These are phyloP conservation scores for Zosterops lateralis DNA, from an alignment of 2,113 vertebrate genomes.

Conservation along the genomic window DNA sequence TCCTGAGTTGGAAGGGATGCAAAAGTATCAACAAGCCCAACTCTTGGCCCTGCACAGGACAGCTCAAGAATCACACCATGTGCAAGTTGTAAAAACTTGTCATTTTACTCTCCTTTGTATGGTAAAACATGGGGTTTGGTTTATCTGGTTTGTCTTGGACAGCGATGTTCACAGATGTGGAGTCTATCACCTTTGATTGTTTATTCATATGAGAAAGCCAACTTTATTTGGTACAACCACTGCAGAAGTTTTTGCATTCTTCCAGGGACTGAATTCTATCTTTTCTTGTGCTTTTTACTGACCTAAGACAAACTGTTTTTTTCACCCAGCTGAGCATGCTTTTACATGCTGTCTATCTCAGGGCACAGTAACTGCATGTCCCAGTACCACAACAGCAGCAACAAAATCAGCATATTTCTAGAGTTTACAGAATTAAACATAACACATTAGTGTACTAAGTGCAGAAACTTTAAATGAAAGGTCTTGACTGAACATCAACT, in stretches of 20 bases:
- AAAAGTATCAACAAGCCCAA: accelerated
- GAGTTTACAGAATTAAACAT: background rate
- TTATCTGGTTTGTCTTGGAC: background rate
- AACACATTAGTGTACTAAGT: background rate
- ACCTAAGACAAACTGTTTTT: background rate
- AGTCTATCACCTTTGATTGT: background rate
- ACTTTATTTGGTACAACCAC: background rate
- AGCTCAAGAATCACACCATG: background rate
- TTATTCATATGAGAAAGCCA: background rate
- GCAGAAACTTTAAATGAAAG: background rate
- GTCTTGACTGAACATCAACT: background rate
- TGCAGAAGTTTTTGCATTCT: background rate
- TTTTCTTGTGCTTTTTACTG: background rate
- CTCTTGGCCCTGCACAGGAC: background rate
- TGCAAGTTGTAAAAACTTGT: background rate
- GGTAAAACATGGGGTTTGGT: background rate
- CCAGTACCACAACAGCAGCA: background rate
- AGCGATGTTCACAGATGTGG: background rate
- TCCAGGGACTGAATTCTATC: background rate
- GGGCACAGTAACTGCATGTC: background rate
- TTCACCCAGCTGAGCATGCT: background rate
- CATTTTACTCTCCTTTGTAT: background rate
- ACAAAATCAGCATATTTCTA: background rate
- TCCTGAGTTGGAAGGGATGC: background rate
- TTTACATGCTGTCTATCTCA: background rate